Conservation (phyloP, 2,113 vertebrate species). For the Mohoua ochrocephala region DNA sequence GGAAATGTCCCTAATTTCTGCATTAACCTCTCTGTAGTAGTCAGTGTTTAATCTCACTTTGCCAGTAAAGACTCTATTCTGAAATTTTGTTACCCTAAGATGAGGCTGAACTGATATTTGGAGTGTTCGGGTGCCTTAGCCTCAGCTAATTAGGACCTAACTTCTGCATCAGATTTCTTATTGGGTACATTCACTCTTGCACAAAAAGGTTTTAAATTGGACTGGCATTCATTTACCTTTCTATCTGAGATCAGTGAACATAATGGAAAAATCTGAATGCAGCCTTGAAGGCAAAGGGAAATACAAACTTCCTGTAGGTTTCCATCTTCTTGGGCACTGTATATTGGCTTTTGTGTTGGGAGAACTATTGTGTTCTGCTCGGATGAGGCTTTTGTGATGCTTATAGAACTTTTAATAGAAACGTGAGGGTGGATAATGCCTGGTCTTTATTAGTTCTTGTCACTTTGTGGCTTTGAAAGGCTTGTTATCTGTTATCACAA, state of each 20-base stretch:
- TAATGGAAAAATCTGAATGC: not conserved
- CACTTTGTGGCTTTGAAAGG: constrained; percentile 27
- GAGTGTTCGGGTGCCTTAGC: not conserved
- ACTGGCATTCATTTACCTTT: not conserved
- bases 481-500: not conserved
- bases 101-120: not conserved
- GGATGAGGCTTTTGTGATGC: not conserved
- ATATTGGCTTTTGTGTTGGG: not conserved
- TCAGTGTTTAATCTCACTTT: not conserved
- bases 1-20: not conserved
- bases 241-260: not conserved
- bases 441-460: constrained; percentile 34
- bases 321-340: not conserved
- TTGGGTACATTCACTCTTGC: not conserved
- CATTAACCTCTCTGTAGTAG: not conserved
- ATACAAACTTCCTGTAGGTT: not conserved
- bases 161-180: not conserved
- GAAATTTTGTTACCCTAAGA: not conserved
- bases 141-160: not conserved
- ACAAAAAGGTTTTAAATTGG: not conserved
- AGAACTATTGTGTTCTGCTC: not conserved
- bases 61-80: not conserved
- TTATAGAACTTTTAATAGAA: constrained; percentile 6
- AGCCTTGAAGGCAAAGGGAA: not conserved
- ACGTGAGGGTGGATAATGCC: not conserved